Base-by-base conservation (phyloP, 2,113 vertebrate species). In the Pseudopodoces humilis region DNA sequence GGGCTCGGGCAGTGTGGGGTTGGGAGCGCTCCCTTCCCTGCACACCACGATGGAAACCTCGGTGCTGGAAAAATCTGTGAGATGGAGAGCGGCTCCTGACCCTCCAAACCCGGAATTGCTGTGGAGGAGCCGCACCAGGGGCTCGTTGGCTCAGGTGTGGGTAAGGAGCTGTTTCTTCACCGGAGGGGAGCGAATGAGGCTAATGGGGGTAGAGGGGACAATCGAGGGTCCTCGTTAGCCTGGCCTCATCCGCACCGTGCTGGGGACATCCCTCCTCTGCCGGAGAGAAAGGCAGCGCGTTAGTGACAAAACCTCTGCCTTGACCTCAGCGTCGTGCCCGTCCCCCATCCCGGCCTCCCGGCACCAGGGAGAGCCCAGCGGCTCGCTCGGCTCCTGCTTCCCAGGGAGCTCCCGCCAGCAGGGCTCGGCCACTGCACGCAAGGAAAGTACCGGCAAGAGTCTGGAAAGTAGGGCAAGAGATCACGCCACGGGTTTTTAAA, bases 381-480 rank as follows among this genome's bases (percentile, higher is more conserved):
- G 16, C 62, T 71, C 2, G 2, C 55, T 35, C 60, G 41, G 60
- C 47, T 55, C 60, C 31, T 0, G 27, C 56, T 78, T 63, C 80
- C 91, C 35, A 0, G 78, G 56, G 35, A 93, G 92, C 72, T 78
- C 89, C 87, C 3, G 21, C 72, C 88, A 64, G 78, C 89, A 21
- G 62, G 53, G 69, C 79, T 87, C n/a, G 22, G 84, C 56, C 10
- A 5, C 86, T 27, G 76, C 64, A 33, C 50, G 44, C 91, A 46
- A 39, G 86, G 91, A 92, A 96, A 93, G 95, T 93, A 72, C 76
- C 15, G 82, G 69, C 92, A 90, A 86, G 91, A 92, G 80, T 93
- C 92, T 86, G 92, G 90, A 91, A 97, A 94, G 95, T 94, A 96
- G 96, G 92, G 96, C 96, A 86, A 92, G 92, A 83, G 86, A 93